Evolutionary conservation across 2,797 vertebrate species (phyloP), one percentile per base, ranked within the genome.

Genomic region (Lepilemur septentrionalis): DNA sequence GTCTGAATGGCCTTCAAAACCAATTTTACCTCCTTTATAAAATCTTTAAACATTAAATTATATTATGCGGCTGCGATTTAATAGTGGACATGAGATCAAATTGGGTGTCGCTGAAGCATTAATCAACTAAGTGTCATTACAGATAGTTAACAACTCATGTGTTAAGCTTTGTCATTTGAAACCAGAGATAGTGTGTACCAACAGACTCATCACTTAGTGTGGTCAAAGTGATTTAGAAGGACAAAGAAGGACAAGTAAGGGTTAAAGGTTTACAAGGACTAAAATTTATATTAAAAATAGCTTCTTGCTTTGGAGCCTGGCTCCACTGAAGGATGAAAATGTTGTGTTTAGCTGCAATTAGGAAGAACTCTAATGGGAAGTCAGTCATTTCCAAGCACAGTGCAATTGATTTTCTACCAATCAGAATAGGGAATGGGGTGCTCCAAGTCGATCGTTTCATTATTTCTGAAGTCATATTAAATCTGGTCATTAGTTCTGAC

Each of bases 361-460:
- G 97, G 98, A 97, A 98, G 98, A 98, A 98, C 97, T 98, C 98
- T 98, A 98, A 98, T 98, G 98, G 98, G 98, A 98, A 98, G 98
- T 96, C 96, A 97, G 98, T 98, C 98, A 98, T 99, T 98, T 98
- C 98, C 98, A 98, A 98, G 98, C 98, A 98, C 97, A 97, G 97
- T 96, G 96, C 98, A 98, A 99, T 98, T 98, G 98, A 99, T 99
- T 99, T 99, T 98, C 98, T 97, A 98, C 98, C 98, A 99, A 98
- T 98, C 98, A 98, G 98, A 98, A 98, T 98, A 98, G 89, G 97
- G 98, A 98, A 99, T 98, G 97, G 98, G 98, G 97, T 97, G 94
- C 94, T 98, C 97, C 98, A 98, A 97, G 97, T 98, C 98, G 98
- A 98, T 98, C 98, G 98, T 98, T 98, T 98, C 98, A 98, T 98